Percentiles rank a stretch among this genome's conserved stretches.
phyloP scores from a whole-genome alignment of 2,113 vertebrate genomes.

The Oreotrochilus melanogaster region DNA sequence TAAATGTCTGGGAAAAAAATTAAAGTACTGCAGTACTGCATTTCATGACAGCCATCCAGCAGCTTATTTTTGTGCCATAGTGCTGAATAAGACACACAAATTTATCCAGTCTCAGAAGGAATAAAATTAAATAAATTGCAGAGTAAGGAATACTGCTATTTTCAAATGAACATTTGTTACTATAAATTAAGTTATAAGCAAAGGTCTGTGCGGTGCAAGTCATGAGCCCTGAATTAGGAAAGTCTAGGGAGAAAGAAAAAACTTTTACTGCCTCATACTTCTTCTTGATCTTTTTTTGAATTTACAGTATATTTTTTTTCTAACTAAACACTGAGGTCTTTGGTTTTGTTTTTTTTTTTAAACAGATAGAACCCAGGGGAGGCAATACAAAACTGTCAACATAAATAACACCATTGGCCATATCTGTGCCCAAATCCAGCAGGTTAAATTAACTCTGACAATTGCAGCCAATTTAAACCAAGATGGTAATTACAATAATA shows the following conservation, averaged over 20 bases:
- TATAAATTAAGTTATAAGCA: neutral
- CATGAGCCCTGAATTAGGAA: neutral
- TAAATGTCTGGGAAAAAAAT: neutral
- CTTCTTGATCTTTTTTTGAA: neutral
- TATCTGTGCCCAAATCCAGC: neutral
- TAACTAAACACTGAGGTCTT: neutral
- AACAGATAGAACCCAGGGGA: rapidly evolving
- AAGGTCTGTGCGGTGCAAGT: neutral
- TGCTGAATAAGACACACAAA: neutral
- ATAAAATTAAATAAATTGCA: neutral
- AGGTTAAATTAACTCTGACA: neutral
- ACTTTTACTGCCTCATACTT: neutral
- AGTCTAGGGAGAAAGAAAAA: neutral
- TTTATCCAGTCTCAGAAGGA: neutral
- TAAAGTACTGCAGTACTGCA: neutral
- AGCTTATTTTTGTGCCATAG: neutral
- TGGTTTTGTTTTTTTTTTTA: neutral
- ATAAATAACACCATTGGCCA: neutral
- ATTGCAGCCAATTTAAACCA: neutral
- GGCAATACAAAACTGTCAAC: neutral
- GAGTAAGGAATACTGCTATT: neutral
- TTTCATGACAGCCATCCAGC: neutral
- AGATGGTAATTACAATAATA: neutral
- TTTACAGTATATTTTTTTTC: neutral
- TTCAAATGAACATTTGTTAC: neutral